phyloP scores from a whole-genome alignment of 2,797 vertebrate species.

The Lophius americanus region DNA sequence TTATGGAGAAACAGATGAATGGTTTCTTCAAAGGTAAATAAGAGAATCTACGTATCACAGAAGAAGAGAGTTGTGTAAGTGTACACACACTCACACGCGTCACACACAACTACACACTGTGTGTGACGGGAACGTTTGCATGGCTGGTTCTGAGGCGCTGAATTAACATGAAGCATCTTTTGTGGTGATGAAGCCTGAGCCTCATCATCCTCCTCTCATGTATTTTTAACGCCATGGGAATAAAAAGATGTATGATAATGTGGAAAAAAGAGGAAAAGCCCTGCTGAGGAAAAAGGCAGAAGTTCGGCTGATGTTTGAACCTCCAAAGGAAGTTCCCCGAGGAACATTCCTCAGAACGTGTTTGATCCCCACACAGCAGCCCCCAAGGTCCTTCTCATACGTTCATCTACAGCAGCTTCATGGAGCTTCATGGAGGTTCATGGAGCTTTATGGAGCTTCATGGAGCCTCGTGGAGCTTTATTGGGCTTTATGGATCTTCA shows the following conservation, averaged over 20 bases:
- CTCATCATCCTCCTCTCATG: neutral
- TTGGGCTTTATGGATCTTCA: too few relatives aligned
- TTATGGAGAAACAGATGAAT: too few relatives aligned
- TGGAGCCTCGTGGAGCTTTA: too few relatives aligned
- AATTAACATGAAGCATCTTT: neutral
- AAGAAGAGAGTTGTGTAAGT: too few relatives aligned
- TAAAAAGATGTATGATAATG: neutral
- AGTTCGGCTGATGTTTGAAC: conserved; percentile 6
- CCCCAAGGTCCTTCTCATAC: too few relatives aligned
- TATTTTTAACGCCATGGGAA: conserved; percentile 2
- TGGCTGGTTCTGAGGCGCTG: conserved; percentile 1
- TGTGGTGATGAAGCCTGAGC: neutral
- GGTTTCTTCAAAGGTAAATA: too few relatives aligned
- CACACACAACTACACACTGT: too few relatives aligned
- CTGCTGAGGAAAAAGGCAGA: conserved; percentile 5
- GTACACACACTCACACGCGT: too few relatives aligned
- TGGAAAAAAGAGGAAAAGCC: conserved; percentile 12
- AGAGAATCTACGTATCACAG: too few relatives aligned
- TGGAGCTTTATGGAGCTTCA: too few relatives aligned
- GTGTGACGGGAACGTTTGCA: neutral
- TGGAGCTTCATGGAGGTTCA: too few relatives aligned
- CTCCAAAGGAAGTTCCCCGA: conserved; percentile 26
- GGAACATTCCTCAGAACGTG: conserved; percentile 31
- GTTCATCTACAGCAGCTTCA: too few relatives aligned
- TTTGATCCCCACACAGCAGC: conserved; percentile 12